Base-by-base conservation (phyloP, 92 coral and sea anemone species). In the Paramuricea clavata region DNA sequence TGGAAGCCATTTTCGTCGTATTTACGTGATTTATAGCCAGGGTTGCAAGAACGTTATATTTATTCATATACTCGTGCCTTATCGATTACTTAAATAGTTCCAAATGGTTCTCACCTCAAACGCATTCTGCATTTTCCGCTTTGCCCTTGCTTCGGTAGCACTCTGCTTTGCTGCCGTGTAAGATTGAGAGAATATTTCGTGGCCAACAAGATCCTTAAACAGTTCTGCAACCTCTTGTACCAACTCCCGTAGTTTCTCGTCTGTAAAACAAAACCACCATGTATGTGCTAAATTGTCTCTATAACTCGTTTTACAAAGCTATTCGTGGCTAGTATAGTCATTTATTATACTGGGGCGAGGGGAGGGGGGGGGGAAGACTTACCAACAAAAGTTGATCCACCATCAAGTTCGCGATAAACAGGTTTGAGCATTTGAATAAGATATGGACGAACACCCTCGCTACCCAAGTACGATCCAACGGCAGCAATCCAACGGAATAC, bases 401-500 rank as follows among this genome's bases (percentile, higher is more conserved):
- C 76, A 33, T 93, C 99, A 32, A 96, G 88, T 68, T 96, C 99
- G 31, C 99, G 83, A 82, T 96, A 88, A 60, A 96, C 89, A 59
- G 99, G 98, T 69, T 84, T 85, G 7, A 96, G 79, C 69, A 96
- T 81, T 59, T 92, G 86, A 19, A 28, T 74, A 30, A 96, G 90
- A 65, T 93, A 93, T 5, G 95, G 96, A 50, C 78, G 83, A 83
- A 94, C 52, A 42, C 56, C 85, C 28, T 93, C 93, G 30, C 86
- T 86, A 27, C 96, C 98, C 49, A 96, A 83, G 70, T 85, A 90
- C 34, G 92, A 32, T 2, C 98, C 87, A 25, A 96, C 89, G 2
- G 99, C 99, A 61, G 99, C 98, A 70, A 94, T 35, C 99, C 95
- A 96, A 49, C 95, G 91, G 33, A 96, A 75, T 22, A 94, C 99